Base-by-base conservation (phyloP, 2,888 invertebrate species). In the Seira ritae region DNA sequence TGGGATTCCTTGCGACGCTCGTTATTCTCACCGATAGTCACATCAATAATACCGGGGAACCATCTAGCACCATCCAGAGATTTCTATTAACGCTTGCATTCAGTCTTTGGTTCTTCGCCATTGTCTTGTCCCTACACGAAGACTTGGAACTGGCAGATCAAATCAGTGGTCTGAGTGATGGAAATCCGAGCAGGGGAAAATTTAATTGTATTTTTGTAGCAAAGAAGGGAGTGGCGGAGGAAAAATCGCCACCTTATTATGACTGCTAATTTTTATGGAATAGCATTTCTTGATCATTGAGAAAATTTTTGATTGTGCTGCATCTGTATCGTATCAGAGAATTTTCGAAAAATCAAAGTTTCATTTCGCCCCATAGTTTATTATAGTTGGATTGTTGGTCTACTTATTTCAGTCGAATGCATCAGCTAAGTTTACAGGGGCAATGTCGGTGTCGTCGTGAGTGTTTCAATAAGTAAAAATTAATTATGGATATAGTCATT, bases 191-290 rank as follows among this genome's bases (percentile, higher is more conserved):
- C 31, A 19, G 12, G 46, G 15, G 42, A 20, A 60, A 37, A 12
- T 20, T 60, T n/a, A 68, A 73, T 68, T 73, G 72, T 42, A 22
- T 19, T 15, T 75, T 67, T 37, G 37, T 80, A 17, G 80, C 73
- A 1, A 80, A 80, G 46, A 80, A 46, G 6, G 42, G 73, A 24
- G 37, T 31, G 42, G n/a, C 15, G 3, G 80, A 73, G 15, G 80
- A 80, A 15, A 80, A 80, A 60, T 46, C 73, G 68, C 80, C 80
- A 19, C 73, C 80, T 22, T 80, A 73, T 22, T 80, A 73, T 24
- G 80, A 80, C 19, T 80, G 80, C 22, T 80, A 50, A 73, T 31
- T n/a, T n/a, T n/a, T n/a, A n/a, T n/a, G n/a, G n/a, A n/a, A n/a
- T n/a, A n/a, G n/a, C n/a, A n/a, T n/a, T n/a, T n/a, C n/a, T n/a